Percentiles rank a stretch among this genome's conserved stretches.
These are phyloP conservation scores for Siphamia tubifer DNA, from an alignment of 2,113 vertebrate genomes.

Conservation along the genomic window DNA sequence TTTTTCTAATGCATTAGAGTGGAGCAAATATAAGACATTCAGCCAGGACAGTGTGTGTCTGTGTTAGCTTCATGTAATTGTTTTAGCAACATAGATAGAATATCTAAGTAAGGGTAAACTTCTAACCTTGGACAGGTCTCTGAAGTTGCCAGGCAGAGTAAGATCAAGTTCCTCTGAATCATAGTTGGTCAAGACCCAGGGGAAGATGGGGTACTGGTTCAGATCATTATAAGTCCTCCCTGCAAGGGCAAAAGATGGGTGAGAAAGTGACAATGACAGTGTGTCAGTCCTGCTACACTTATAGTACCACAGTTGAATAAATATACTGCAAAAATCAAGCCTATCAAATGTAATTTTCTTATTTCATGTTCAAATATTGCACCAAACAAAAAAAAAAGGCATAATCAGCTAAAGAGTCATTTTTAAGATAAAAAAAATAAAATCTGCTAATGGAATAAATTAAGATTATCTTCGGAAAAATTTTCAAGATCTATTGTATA, in stretches of 20 bases:
- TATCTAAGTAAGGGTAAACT: neutral
- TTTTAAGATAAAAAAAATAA: too few species aligned
- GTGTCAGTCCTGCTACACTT: too few species aligned
- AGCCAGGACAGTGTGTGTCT: too few species aligned
- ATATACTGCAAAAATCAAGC: too few species aligned
- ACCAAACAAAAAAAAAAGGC: neutral
- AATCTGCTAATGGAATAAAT: too few species aligned
- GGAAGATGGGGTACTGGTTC: conserved; percentile 98
- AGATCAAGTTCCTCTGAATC: conserved; percentile 97
- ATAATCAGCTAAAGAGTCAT: too few species aligned
- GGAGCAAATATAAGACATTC: neutral
- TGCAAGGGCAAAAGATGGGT: conserved; percentile 49
- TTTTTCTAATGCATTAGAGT: neutral
- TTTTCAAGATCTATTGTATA: too few species aligned
- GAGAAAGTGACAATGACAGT: neutral
- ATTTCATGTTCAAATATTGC: neutral
- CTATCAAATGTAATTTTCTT: too few species aligned
- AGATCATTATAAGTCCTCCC: conserved; percentile 97
- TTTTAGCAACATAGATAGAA: neutral
- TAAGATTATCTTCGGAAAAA: too few species aligned
- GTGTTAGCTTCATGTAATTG: neutral
- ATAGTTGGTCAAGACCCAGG: conserved; percentile 98
- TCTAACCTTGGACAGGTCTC: conserved; percentile 96
- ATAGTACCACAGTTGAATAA: too few species aligned
- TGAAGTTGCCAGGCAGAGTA: conserved; percentile 97